phyloP scores from a whole-genome alignment of 2,888 invertebrate genomes.

The Callimorpha dominula region DNA sequence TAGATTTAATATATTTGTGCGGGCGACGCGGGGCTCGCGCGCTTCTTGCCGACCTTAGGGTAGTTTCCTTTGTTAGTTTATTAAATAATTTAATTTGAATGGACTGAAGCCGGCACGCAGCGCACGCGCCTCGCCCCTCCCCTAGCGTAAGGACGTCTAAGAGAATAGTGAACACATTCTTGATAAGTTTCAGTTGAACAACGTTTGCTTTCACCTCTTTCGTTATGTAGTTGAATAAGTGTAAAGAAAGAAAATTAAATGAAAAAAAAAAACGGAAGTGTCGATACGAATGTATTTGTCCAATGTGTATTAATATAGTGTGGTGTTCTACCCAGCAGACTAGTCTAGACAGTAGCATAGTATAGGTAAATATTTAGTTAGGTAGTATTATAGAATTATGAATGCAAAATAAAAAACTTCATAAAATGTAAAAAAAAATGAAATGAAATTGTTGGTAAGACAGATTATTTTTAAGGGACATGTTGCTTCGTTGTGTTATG shows the following conservation, averaged over 20 bases:
- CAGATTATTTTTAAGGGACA: slow-evolving; percentile 89
- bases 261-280: slow-evolving; percentile 78
- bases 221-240: slow-evolving; percentile 86
- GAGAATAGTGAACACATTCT: slow-evolving; percentile 81
- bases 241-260: slow-evolving; percentile 83
- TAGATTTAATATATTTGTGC: slow-evolving; percentile 78
- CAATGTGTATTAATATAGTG: slow-evolving; percentile 86
- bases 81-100: slow-evolving; percentile 86
- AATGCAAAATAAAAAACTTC: slow-evolving; percentile 86
- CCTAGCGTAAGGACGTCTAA: slow-evolving; percentile 68
- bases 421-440: slow-evolving; percentile 87
- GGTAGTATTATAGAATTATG: slow-evolving; percentile 85
- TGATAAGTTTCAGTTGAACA: slow-evolving; percentile 84
- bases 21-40: slow-evolving; percentile 63
- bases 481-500: slow-evolving; percentile 87
- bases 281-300: slow-evolving; percentile 85
- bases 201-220: slow-evolving; percentile 86
- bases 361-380: slow-evolving; percentile 86
- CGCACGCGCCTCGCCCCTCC: slow-evolving; percentile 61
- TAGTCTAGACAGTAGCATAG: slow-evolving; percentile 87
- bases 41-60: slow-evolving; percentile 73
- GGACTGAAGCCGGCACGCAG: slow-evolving; percentile 78
- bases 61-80: slow-evolving; percentile 86
- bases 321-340: slow-evolving; percentile 86
- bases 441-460: slow-evolving; percentile 88